These are phyloP conservation scores for Rhinolophus ferrumequinum DNA, from an alignment of 2,113 vertebrate genomes.

Conservation along the genomic window DNA sequence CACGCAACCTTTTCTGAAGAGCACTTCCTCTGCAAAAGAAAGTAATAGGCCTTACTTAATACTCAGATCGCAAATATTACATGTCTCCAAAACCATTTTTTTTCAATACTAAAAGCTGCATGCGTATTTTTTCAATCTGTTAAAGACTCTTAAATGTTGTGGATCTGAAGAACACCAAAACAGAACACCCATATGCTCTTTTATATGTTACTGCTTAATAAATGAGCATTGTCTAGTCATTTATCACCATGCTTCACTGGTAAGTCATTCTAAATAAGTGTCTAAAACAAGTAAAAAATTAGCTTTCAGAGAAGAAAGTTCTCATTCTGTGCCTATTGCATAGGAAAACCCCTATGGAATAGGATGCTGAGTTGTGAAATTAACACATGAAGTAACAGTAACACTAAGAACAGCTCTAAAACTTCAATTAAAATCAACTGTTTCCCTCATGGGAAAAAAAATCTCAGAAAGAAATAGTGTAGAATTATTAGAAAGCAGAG, in stretches of 20 bases:
- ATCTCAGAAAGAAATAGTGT: not conserved
- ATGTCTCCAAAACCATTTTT: not conserved
- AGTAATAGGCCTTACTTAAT: not conserved
- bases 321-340: not conserved
- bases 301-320: not conserved
- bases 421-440: not conserved
- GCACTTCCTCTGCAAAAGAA: constrained; percentile 94
- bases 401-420: not conserved
- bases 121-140: not conserved
- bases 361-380: not conserved
- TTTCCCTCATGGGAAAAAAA: not conserved
- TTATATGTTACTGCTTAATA: not conserved
- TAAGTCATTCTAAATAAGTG: not conserved
- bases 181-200: not conserved
- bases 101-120: not conserved
- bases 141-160: not conserved
- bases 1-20: constrained; percentile 97
- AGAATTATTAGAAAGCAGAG: not conserved
- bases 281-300: not conserved
- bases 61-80: not conserved
- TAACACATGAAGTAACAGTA: not conserved
- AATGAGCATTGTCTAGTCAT: not conserved
- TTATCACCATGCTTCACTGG: not conserved
- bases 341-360: not conserved
- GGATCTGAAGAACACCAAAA: not conserved